Evolutionary conservation across 1,140 invertebrate species (phyloP).

Genomic region (Cardiocondyla obscurior): DNA sequence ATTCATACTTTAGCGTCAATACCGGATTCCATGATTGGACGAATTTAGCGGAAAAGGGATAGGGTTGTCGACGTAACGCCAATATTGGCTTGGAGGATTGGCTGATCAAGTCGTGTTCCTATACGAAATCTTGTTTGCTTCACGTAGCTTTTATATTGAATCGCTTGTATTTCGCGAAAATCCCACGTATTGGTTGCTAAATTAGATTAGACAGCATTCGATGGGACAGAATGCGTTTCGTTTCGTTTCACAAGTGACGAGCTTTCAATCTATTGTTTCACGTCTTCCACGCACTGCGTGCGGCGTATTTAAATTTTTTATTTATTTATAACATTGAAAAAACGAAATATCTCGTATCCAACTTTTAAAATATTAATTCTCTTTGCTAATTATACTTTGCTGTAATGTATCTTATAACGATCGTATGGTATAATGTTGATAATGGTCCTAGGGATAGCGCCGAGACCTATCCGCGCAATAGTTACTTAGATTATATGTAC

Average conservation of each 20-base stretch:
- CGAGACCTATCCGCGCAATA: constrained; percentile 8
- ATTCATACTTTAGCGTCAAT: constrained; percentile 43
- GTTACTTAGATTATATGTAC: neutral
- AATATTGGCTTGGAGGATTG: constrained; percentile 73
- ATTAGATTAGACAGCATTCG: constrained; percentile 67
- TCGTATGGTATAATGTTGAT: neutral
- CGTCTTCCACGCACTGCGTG: neutral
- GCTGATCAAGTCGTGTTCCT: constrained; percentile 69
- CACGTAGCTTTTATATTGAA: constrained; percentile 71
- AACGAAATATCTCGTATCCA: neutral
- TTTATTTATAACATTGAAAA: neutral
- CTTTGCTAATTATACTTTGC: too few relatives aligned
- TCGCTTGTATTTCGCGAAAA: constrained; percentile 58
- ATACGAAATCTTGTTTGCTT: constrained; percentile 67
- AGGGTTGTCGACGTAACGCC: constrained; percentile 58
- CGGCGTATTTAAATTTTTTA: neutral
- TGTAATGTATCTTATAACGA: neutral
- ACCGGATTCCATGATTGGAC: constrained; percentile 63
- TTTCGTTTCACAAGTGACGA: neutral
- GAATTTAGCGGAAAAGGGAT: constrained; percentile 66
- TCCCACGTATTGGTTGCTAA: constrained; percentile 62
- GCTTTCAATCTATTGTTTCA: neutral
- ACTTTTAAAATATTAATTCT: neutral
- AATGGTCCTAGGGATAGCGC: neutral
- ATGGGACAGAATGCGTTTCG: constrained; percentile 18